A percentile compares a stretch with the other conserved stretches of the same genome.
Conservation (phyloP, 1,140 invertebrate species). For the Dreissena polymorpha region DNA sequence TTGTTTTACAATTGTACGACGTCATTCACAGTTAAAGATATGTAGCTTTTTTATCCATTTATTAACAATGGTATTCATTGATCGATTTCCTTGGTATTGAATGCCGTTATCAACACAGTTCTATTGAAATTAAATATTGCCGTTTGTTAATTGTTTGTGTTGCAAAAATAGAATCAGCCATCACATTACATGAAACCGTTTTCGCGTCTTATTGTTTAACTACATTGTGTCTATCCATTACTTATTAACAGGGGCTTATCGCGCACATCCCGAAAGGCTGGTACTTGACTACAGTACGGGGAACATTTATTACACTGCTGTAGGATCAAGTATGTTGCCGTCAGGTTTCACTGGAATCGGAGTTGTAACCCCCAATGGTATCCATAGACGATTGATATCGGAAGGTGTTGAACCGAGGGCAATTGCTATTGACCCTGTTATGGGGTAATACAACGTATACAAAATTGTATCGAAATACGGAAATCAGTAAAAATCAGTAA, state of each 20-base stretch:
- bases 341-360: constrained; percentile 14
- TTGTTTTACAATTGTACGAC: no score
- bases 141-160: no score
- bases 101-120: no score
- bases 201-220: background rate
- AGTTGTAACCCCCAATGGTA: background rate
- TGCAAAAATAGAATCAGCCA: no score
- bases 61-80: no score
- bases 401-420: background rate
- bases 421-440: constrained; percentile 10
- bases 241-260: background rate
- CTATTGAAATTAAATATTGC: no score
- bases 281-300: constrained; percentile 42
- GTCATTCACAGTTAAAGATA: no score
- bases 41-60: no score
- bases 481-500: no score
- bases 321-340: background rate
- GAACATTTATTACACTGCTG: constrained; percentile 46
- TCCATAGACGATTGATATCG: background rate
- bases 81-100: no score
- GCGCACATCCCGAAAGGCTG: constrained; percentile 25
- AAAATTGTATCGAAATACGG: no score
- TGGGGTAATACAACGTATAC: constrained; percentile 2
- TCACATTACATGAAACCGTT: background rate
- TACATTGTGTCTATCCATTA: background rate